These are phyloP conservation scores for Tetragonula carbonaria DNA, from an alignment of 2,888 invertebrate genomes.

Conservation along the genomic window DNA sequence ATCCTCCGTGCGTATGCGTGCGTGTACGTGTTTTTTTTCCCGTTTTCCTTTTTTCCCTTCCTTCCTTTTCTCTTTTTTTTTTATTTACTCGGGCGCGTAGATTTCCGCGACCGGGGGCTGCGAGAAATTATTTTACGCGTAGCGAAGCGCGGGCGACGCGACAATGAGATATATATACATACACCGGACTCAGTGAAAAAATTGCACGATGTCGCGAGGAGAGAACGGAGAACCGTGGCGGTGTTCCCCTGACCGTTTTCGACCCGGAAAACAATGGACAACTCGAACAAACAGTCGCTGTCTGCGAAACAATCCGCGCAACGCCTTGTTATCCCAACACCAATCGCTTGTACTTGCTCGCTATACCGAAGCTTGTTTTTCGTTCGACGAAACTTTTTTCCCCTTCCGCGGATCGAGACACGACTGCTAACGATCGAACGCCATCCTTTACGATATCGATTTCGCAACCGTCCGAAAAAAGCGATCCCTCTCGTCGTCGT, in stretches of 20 bases:
- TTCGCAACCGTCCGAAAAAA: neutral
- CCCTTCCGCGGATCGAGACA: neutral
- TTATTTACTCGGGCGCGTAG: neutral
- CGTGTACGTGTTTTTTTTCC: neutral
- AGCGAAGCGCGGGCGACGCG: neutral
- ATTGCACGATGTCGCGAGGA: conserved; percentile 35
- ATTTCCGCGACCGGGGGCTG: conserved; percentile 3
- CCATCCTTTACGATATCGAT: conserved; percentile 25
- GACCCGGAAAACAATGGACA: conserved; percentile 42
- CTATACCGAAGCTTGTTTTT: conserved; percentile 20
- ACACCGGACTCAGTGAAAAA: neutral
- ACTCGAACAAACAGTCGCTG: conserved; percentile 47
- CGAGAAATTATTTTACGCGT: conserved; percentile 40
- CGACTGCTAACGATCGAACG: conserved; percentile 16
- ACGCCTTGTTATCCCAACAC: conserved; percentile 56
- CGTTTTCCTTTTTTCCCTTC: neutral
- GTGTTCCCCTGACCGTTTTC: conserved; percentile 35
- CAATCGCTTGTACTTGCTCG: conserved; percentile 43
- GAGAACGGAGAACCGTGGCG: conserved; percentile 35
- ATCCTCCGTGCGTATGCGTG: too few relatives aligned
- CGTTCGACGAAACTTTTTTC: conserved; percentile 33
- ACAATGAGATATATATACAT: conserved; percentile 13
- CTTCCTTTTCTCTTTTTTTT: neutral
- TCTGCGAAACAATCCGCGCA: conserved; percentile 46
- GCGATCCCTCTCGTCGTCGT: neutral